Conservation (phyloP, 92 coral and sea anemone species). For the Nematostella vectensis region DNA sequence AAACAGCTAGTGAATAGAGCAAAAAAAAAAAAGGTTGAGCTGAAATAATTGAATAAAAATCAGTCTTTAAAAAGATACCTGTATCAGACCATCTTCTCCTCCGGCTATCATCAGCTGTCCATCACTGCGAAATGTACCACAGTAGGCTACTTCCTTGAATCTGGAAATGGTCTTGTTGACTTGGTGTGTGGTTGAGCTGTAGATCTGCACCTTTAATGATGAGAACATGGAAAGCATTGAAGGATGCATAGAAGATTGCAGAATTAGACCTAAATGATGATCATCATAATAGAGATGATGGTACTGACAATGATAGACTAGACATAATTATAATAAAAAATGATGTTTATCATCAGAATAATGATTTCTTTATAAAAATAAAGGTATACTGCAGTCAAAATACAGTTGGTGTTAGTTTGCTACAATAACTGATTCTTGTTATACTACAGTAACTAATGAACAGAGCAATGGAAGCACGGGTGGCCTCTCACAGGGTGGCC, state of each 20-base stretch:
- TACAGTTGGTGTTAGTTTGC: no score
- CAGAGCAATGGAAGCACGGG: no score
- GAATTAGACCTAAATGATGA: not conserved
- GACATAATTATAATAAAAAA: no score
- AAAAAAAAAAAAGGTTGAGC: not conserved
- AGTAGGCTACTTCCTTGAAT: constrained; percentile 67
- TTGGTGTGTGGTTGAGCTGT: constrained; percentile 76
- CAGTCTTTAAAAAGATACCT: constrained; percentile 32
- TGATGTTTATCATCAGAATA: no score
- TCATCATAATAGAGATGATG: not conserved
- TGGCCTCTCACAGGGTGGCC: no score
- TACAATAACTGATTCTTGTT: no score
- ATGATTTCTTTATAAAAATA: no score
- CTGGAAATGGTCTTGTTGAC: constrained; percentile 73
- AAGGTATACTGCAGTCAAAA: no score
- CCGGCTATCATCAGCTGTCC: constrained; percentile 87
- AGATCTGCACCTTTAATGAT: constrained; percentile 60
- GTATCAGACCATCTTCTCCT: constrained; percentile 58
- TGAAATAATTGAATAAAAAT: not conserved
- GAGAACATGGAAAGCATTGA: not conserved
- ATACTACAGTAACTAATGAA: no score
- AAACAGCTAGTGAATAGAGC: constrained; percentile 49
- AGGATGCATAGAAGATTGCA: constrained; percentile 1
- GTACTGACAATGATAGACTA: no score
- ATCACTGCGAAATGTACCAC: constrained; percentile 82